These are phyloP conservation scores for Macrobrachium nipponense DNA, from an alignment of 1,140 invertebrate species.

Conservation along the genomic window DNA sequence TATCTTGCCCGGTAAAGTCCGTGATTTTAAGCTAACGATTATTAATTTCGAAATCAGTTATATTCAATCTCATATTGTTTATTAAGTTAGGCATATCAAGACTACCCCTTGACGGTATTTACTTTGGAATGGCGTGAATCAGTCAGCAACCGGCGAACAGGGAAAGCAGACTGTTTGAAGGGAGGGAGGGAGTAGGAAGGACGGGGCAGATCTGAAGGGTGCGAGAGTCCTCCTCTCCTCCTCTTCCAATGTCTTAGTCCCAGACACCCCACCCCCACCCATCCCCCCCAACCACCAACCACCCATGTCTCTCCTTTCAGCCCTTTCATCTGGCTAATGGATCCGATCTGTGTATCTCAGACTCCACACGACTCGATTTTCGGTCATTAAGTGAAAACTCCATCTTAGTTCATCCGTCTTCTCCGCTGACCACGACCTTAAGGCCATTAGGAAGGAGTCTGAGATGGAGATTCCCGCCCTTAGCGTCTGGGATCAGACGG, in stretches of 20 bases:
- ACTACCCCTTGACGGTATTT: too few species aligned
- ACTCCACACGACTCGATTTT: constrained; percentile 49
- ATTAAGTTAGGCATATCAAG: too few species aligned
- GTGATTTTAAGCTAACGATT: too few species aligned
- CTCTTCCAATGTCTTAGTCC: not conserved
- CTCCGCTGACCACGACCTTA: constrained; percentile 26
- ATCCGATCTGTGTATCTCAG: constrained; percentile 55
- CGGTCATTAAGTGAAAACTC: constrained; percentile 55
- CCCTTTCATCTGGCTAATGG: constrained; percentile 47
- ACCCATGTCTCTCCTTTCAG: not conserved
- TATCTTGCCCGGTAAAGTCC: too few species aligned
- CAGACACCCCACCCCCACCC: not conserved
- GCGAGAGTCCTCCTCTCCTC: not conserved
- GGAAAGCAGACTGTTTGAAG: too few species aligned
- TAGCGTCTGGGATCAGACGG: not conserved
- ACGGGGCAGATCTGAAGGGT: too few species aligned
- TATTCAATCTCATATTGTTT: too few species aligned
- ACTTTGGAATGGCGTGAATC: too few species aligned
- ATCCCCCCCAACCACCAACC: not conserved
- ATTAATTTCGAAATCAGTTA: too few species aligned
- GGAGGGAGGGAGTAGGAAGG: too few species aligned
- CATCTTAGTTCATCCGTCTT: constrained; percentile 53
- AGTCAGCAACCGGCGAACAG: too few species aligned
- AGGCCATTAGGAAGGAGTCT: not conserved
- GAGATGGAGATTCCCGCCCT: not conserved